Percentiles rank a stretch among this genome's conserved stretches.
Conservation (phyloP, 2,888 invertebrate genomes). For the Barypeithes pellucidus region DNA sequence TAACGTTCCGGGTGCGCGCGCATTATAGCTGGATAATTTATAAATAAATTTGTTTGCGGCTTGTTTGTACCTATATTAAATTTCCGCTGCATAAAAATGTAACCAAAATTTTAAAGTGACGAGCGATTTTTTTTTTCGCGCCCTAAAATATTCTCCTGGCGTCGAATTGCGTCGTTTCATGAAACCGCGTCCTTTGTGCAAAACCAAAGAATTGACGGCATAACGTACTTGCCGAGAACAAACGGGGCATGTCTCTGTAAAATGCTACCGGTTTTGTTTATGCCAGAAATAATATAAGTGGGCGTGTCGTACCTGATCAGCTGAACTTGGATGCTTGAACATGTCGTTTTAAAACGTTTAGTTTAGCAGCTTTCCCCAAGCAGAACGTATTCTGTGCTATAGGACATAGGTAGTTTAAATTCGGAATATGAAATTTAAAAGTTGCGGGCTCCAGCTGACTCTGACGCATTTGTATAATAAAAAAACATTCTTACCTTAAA, state of each 20-base stretch:
- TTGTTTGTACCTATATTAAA: constrained; percentile 20
- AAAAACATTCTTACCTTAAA: background rate
- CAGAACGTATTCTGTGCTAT: constrained; percentile 10
- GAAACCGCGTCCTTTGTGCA: constrained; percentile 14
- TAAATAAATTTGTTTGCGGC: constrained; percentile 48
- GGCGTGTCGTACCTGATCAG: constrained; percentile 68
- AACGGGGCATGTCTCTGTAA: constrained; percentile 43
- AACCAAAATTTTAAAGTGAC: constrained; percentile 1
- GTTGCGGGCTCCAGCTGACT: background rate
- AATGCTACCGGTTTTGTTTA: constrained; percentile 66
- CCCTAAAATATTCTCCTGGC: background rate
- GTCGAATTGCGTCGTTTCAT: constrained; percentile 3
- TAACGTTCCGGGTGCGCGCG: constrained; percentile 58
- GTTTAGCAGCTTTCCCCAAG: constrained; percentile 27
- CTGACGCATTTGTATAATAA: constrained; percentile 19
- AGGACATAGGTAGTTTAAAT: background rate
- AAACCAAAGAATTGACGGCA: constrained; percentile 20
- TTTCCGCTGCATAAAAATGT: constrained; percentile 8
- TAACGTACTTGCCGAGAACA: constrained; percentile 18
- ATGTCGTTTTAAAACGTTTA: constrained; percentile 30
- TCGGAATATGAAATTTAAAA: constrained; percentile 7
- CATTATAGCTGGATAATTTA: constrained; percentile 45
- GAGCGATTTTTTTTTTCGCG: background rate
- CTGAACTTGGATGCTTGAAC: constrained; percentile 61
- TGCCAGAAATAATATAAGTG: constrained; percentile 67